Percentiles rank a stretch among this genome's conserved stretches.
Evolutionary conservation across 1,140 invertebrate genomes (phyloP).

Genomic region (Oncopeltus fasciatus): DNA sequence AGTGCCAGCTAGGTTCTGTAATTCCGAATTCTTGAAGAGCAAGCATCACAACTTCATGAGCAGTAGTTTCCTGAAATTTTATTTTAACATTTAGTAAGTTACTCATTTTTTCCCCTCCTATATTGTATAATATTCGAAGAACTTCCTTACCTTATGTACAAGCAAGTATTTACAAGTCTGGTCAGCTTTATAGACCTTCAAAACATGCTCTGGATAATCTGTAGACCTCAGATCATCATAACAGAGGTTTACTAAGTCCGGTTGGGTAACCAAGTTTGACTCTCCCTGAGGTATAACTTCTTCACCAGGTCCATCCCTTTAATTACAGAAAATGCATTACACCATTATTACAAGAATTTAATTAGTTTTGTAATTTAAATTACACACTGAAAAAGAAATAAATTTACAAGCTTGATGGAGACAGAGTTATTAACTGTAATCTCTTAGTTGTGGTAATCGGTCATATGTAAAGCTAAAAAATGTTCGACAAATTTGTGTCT

Average conservation of each 20-base stretch:
- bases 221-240: conserved; percentile 56
- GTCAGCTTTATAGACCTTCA: conserved; percentile 92
- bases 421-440: no score
- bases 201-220: conserved; percentile 91
- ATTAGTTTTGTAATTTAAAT: no score
- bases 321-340: neutral
- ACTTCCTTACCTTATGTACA: conserved; percentile 74
- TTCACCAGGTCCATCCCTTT: conserved; percentile 13
- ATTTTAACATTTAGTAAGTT: no score
- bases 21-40: conserved; percentile 93
- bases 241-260: conserved; percentile 68
- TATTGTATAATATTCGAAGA: no score
- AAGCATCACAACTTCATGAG: conserved; percentile 94
- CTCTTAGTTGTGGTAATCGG: no score
- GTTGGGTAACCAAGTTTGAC: conserved; percentile 35
- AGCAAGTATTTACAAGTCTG: conserved; percentile 95
- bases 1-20: conserved; percentile 74
- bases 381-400: no score
- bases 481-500: no score
- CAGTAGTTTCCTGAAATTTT: conserved; percentile 81
- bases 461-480: no score
- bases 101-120: no score
- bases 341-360: neutral
- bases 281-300: conserved; percentile 14
- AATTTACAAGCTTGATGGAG: no score